Conservation (phyloP, 2,888 invertebrate genomes). For the Helobdella robusta region DNA sequence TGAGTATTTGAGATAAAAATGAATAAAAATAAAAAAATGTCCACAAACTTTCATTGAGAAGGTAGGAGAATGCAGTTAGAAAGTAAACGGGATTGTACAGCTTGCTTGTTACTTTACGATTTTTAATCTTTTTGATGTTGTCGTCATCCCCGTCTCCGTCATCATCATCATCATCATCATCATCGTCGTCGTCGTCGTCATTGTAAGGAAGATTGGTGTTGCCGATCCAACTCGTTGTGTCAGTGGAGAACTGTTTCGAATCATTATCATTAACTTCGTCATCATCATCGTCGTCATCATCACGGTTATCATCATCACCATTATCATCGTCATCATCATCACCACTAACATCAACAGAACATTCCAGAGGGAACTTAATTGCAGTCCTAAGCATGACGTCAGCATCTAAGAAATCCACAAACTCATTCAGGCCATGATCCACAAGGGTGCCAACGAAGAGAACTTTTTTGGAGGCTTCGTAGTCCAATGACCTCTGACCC, state of each 20-base stretch:
- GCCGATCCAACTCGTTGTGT: neutral
- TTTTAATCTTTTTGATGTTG: neutral
- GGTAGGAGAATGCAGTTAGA: conserved; percentile 10
- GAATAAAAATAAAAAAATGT: no score
- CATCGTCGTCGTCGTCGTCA: no score
- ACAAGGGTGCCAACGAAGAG: conserved; percentile 58
- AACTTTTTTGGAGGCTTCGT: conserved; percentile 56
- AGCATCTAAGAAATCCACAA: conserved; percentile 63
- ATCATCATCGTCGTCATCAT: neutral
- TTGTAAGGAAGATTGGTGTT: neutral
- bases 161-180: conserved; percentile 48
- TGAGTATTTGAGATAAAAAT: no score
- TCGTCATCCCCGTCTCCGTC: neutral
- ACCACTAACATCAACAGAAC: conserved; percentile 52
- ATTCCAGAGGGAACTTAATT: conserved; percentile 61
- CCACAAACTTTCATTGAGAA: conserved; percentile 1
- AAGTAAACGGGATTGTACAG: conserved; percentile 13
- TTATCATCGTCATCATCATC: neutral
- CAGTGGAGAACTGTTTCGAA: no score
- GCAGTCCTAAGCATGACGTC: conserved; percentile 62
- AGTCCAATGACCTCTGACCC: conserved; percentile 69
- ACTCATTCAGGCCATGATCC: conserved; percentile 64
- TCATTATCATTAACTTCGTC: no score
- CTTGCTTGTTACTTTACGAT: neutral
- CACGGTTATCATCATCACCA: neutral